Percentiles rank a stretch among this genome's conserved stretches.
Evolutionary conservation across 2,113 vertebrate genomes (phyloP).

Genomic region (Gobio gobio): DNA sequence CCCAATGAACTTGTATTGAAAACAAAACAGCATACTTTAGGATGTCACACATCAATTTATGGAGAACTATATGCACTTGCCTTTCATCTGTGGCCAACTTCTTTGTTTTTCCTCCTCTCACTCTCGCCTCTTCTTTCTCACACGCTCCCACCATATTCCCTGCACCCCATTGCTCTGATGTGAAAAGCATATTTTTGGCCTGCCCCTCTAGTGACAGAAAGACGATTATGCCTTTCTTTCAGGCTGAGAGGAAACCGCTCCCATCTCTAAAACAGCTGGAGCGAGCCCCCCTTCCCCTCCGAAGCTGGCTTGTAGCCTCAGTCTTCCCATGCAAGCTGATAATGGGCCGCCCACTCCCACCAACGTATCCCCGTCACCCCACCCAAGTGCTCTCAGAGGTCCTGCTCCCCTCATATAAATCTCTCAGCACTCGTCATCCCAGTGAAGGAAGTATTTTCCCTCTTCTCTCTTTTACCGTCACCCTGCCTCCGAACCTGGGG

Average conservation of each 20-base stretch:
- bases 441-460: conserved; percentile 31
- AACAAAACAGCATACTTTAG: conserved; percentile 15
- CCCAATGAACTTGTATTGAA: not conserved
- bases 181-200: conserved; percentile 57
- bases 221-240: conserved; percentile 48
- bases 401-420: conserved; percentile 42
- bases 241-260: conserved; percentile 40
- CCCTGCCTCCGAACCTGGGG: conserved; percentile 3
- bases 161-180: conserved; percentile 46
- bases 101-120: conserved; percentile 14
- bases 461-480: conserved; percentile 4
- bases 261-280: conserved; percentile 52
- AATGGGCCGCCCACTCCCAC: conserved; percentile 32
- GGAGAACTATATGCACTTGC: not conserved
- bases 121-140: conserved; percentile 6
- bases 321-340: conserved; percentile 36
- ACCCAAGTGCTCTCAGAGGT: conserved; percentile 22
- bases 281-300: not conserved
- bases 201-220: conserved; percentile 49
- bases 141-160: conserved; percentile 26
- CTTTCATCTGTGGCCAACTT: conserved; percentile 49
- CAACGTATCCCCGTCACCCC: conserved; percentile 33
- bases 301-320: conserved; percentile 11
- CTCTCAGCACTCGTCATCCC: conserved; percentile 28
- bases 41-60: conserved; percentile 40